Evolutionary conservation across 2,113 vertebrate species (phyloP).

Genomic region (Mormyrus iriodes): DNA sequence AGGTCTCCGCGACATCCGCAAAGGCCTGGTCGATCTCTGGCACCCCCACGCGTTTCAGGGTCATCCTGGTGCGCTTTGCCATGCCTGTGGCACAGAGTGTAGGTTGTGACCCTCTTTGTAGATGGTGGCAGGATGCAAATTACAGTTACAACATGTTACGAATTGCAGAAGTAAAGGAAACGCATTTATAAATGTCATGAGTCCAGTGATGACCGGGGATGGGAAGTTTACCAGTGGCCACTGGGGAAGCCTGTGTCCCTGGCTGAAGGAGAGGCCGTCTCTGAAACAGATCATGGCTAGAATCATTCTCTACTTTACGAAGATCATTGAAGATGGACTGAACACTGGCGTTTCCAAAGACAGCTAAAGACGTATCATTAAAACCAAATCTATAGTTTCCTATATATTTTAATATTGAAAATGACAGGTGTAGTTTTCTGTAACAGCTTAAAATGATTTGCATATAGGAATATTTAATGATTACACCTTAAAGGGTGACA

Average conservation of each 20-base stretch:
- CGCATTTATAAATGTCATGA: not conserved
- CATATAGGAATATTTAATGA: not conserved
- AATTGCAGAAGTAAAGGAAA: not conserved
- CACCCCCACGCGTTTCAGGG: constrained; percentile 46
- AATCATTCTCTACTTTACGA: not conserved
- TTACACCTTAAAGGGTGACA: not conserved
- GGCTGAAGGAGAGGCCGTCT: constrained; percentile 48
- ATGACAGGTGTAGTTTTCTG: not conserved
- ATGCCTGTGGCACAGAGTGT: constrained; percentile 21
- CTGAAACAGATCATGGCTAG: constrained; percentile 35
- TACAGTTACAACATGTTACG: not conserved
- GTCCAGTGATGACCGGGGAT: not conserved
- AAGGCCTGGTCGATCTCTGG: constrained; percentile 49
- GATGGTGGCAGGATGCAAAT: not conserved
- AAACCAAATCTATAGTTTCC: not conserved
- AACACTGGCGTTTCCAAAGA: too few species aligned
- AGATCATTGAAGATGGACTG: too few species aligned
- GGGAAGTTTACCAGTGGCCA: constrained; percentile 15
- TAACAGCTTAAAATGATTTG: not conserved
- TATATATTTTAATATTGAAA: too few species aligned
- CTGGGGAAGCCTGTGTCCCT: constrained; percentile 35
- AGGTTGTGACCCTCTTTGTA: not conserved
- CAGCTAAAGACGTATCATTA: not conserved
- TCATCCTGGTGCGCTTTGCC: constrained; percentile 33
- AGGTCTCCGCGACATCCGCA: constrained; percentile 43